Evolutionary conservation across 2,797 vertebrate species (phyloP).

Genomic region (Zenarchopterus dispar): DNA sequence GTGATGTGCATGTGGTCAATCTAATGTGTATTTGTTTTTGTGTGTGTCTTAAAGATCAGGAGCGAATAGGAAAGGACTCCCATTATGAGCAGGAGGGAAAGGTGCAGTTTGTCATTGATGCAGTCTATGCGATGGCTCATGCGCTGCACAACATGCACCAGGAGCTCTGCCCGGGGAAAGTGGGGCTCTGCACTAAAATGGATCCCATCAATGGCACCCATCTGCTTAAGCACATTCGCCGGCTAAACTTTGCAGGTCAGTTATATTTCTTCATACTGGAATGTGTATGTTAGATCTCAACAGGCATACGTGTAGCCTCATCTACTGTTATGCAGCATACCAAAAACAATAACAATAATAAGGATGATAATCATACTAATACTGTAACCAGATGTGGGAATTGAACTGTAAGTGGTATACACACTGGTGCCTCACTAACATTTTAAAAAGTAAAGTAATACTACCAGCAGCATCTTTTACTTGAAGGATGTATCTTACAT

Average conservation of each 20-base stretch:
- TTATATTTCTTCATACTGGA: slow-evolving; percentile 11
- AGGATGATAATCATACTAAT: too few species aligned
- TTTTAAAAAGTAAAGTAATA: too few species aligned
- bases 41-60: slow-evolving; percentile 85
- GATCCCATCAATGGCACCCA: slow-evolving; percentile 92
- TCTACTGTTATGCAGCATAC: too few species aligned
- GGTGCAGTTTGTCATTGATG: slow-evolving; percentile 97
- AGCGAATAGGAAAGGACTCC: slow-evolving; percentile 94
- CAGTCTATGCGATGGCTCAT: slow-evolving; percentile 95
- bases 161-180: slow-evolving; percentile 90
- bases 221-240: slow-evolving; percentile 95
- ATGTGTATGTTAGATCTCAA: not conserved
- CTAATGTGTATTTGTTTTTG: slow-evolving; percentile 18
- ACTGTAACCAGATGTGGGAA: too few species aligned
- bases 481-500: too few species aligned
- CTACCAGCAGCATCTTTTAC: too few species aligned
- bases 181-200: slow-evolving; percentile 92
- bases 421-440: too few species aligned
- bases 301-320: not conserved
- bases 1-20: not conserved
- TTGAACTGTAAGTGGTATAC: too few species aligned
- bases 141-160: slow-evolving; percentile 96
- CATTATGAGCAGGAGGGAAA: slow-evolving; percentile 96
- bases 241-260: slow-evolving; percentile 94
- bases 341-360: too few species aligned